Evolutionary conservation across 2,888 invertebrate species (phyloP).

Genomic region (Shargacucullia verbasci): DNA sequence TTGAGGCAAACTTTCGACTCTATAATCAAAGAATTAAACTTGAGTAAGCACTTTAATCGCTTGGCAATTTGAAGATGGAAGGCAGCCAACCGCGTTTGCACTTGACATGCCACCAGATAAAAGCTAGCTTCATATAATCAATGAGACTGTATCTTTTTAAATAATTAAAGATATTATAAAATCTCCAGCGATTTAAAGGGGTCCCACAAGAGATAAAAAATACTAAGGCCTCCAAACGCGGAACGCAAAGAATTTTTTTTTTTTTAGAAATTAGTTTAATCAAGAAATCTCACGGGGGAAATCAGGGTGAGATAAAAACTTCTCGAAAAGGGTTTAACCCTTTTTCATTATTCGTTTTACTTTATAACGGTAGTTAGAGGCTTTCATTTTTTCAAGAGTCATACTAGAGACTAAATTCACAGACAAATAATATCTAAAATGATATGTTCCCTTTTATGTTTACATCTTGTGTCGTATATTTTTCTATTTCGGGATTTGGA

Average conservation of each 20-base stretch:
- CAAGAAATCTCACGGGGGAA: conserved; percentile 62
- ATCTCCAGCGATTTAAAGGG: conserved; percentile 39
- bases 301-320: conserved; percentile 56
- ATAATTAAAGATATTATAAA: conserved; percentile 50
- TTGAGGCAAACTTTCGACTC: conserved; percentile 51
- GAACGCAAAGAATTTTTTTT: conserved; percentile 47
- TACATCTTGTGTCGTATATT: conserved; percentile 8
- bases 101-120: conserved; percentile 41
- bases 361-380: conserved; percentile 36
- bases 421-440: conserved; percentile 9
- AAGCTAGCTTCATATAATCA: conserved; percentile 42
- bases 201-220: conserved; percentile 41
- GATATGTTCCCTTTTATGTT: conserved; percentile 8
- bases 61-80: conserved; percentile 58
- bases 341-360: conserved; percentile 47
- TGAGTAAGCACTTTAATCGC: conserved; percentile 57
- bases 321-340: conserved; percentile 35
- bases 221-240: conserved; percentile 32
- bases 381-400: conserved; percentile 1
- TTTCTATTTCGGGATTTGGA: conserved; percentile 8
- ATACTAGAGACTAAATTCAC: conserved; percentile 2
- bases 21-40: conserved; percentile 61
- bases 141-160: conserved; percentile 50
- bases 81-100: conserved; percentile 47
- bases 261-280: conserved; percentile 62